phyloP scores from a whole-genome alignment of 2,888 invertebrate genomes.

The Thyatira batis region DNA sequence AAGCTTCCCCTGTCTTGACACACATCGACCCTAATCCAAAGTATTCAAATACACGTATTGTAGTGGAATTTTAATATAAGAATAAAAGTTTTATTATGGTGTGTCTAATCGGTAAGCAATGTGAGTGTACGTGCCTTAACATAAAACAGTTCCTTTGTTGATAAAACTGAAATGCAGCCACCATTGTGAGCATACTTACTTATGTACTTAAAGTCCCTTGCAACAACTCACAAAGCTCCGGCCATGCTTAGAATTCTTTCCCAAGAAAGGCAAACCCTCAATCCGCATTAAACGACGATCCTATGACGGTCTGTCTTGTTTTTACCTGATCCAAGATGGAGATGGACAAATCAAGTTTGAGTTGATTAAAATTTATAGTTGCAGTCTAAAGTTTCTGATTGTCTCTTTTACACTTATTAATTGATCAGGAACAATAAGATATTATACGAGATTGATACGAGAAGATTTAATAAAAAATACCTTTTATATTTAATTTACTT shows the following conservation, averaged over 20 bases:
- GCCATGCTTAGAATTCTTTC: conserved; percentile 6
- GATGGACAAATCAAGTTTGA: neutral
- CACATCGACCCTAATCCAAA: conserved; percentile 35
- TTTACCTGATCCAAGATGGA: neutral
- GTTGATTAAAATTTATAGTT: neutral
- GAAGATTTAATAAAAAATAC: no score
- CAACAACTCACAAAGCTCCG: conserved; percentile 26
- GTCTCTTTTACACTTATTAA: no score
- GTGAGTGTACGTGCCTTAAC: conserved; percentile 68
- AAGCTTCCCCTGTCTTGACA: conserved; percentile 25
- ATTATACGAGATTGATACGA: no score
- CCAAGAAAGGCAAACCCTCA: neutral
- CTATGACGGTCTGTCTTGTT: no score
- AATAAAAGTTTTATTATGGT: conserved; percentile 41
- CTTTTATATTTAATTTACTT: no score
- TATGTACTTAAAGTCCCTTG: conserved; percentile 29
- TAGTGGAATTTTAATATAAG: conserved; percentile 24
- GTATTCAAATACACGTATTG: conserved; percentile 43
- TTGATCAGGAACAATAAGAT: no score
- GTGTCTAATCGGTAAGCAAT: conserved; percentile 54
- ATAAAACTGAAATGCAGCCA: conserved; percentile 62
- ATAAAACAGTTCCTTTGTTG: conserved; percentile 76
- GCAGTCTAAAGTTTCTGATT: no score
- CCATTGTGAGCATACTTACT: conserved; percentile 55
- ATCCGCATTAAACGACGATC: neutral